These are phyloP conservation scores for Eueremaeus valkanovi DNA, from an alignment of 2,888 invertebrate species.

Conservation along the genomic window DNA sequence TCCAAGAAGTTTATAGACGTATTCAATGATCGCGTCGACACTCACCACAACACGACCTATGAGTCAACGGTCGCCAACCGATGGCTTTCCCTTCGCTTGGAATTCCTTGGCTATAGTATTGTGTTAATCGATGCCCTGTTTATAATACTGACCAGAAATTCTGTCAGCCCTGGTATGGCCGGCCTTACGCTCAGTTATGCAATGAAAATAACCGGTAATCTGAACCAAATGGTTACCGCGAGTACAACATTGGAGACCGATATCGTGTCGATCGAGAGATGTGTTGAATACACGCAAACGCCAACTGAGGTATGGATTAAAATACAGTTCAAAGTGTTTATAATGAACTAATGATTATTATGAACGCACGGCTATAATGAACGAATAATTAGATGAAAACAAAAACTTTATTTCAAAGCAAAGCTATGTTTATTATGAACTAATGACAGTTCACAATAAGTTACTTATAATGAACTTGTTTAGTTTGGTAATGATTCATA, in stretches of 20 bases:
- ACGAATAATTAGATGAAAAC: too few species aligned
- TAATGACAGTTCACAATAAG: too few species aligned
- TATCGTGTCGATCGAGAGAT: conserved; percentile 93
- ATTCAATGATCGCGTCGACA: conserved; percentile 56
- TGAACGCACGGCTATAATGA: too few species aligned
- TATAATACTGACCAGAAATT: conserved; percentile 18
- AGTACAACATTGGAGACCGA: conserved; percentile 95
- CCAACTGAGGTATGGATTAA: conserved; percentile 44
- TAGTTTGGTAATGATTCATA: too few species aligned
- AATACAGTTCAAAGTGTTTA: not conserved
- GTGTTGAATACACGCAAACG: conserved; percentile 73
- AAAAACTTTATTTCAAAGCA: too few species aligned
- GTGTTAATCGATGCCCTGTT: conserved; percentile 39
- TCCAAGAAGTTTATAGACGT: conserved; percentile 53
- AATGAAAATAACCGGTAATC: conserved; percentile 68
- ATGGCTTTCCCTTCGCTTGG: conserved; percentile 40
- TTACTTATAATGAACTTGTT: too few species aligned
- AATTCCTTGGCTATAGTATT: conserved; percentile 40
- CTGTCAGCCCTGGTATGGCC: conserved; percentile 39
- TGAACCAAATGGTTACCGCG: conserved; percentile 95
- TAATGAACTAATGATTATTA: too few species aligned
- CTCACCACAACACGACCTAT: conserved; percentile 51
- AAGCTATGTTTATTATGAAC: too few species aligned
- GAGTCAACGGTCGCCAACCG: conserved; percentile 47
- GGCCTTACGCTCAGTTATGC: conserved; percentile 39